Percentiles rank a stretch among this genome's conserved stretches.
phyloP scores from a whole-genome alignment of 2,888 invertebrate genomes.

The Nasonovia ribisnigri region DNA sequence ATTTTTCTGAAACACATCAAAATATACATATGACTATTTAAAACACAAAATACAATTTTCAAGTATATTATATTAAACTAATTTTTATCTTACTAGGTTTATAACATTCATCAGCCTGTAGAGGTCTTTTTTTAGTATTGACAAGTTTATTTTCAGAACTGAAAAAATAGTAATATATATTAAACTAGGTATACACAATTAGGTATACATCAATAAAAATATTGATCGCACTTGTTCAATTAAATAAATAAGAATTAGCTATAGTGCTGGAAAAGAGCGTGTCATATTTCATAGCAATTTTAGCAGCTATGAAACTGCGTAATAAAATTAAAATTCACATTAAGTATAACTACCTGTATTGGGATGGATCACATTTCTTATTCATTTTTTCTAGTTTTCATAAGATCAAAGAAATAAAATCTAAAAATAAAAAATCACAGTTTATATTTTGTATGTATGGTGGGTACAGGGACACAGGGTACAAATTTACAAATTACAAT shows the following conservation, averaged over 20 bases:
- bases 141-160: background rate
- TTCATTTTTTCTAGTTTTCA: background rate
- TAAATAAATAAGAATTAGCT: no score
- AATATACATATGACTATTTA: background rate
- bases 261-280: no score
- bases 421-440: no score
- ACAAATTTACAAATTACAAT: no score
- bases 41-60: background rate
- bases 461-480: no score
- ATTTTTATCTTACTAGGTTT: conserved; percentile 26
- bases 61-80: background rate
- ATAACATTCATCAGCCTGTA: background rate
- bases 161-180: background rate
- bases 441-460: no score
- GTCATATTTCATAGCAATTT: no score
- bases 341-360: background rate
- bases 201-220: no score
- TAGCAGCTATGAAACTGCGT: no score
- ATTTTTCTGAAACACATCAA: conserved; percentile 43
- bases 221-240: no score
- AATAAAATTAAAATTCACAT: background rate
- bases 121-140: conserved; percentile 8
- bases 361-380: background rate
- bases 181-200: background rate
- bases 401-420: background rate